phyloP scores from a whole-genome alignment of 2,113 vertebrate genomes.

The Semicossyphus pulcher region DNA sequence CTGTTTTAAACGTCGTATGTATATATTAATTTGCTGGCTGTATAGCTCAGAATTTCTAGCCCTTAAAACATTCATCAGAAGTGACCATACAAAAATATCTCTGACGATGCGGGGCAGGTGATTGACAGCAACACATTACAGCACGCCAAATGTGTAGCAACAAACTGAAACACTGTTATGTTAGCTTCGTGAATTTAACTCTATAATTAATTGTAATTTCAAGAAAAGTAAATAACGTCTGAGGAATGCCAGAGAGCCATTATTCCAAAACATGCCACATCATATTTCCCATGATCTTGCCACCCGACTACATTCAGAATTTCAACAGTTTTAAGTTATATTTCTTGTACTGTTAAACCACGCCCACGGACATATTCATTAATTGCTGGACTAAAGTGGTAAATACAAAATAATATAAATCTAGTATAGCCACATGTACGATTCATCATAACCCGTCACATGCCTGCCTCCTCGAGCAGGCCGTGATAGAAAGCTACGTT shows the following conservation, averaged over 20 bases:
- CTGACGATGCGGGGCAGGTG: not conserved
- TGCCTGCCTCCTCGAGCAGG: not conserved
- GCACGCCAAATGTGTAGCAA: not conserved
- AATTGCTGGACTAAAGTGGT: not conserved
- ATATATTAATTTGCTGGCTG: no score
- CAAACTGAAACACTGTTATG: not conserved
- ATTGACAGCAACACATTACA: slow-evolving; percentile 12
- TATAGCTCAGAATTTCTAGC: no score
- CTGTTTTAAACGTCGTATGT: no score
- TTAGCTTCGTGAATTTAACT: not conserved
- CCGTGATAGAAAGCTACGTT: accelerated
- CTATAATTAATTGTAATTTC: not conserved
- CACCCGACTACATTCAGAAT: not conserved
- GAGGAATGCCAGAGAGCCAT: no score
- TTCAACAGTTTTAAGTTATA: accelerated
- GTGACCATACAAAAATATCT: no score
- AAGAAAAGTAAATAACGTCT: no score
- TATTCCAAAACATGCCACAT: not conserved
- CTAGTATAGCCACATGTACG: not conserved
- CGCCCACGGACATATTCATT: no score
- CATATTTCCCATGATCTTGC: not conserved
- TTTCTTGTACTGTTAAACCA: not conserved
- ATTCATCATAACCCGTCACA: no score
- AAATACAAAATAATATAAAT: no score
- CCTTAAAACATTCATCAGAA: no score